Evolutionary conservation across 2,888 invertebrate species (phyloP).

Genomic region (Pandemis cinnamomeana): DNA sequence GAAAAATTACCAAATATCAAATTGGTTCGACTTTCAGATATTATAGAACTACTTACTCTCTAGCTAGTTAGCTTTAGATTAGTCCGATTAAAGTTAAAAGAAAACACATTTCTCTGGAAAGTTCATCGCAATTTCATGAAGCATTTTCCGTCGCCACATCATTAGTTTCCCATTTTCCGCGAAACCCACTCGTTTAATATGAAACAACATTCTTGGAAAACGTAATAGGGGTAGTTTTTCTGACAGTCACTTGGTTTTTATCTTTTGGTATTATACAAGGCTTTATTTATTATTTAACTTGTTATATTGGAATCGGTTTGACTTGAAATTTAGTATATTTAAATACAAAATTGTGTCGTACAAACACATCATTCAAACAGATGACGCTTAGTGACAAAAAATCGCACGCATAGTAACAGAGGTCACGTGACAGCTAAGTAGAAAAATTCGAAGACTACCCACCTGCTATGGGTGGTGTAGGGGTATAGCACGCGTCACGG

Average conservation of each 20-base stretch:
- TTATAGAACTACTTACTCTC: too few species aligned
- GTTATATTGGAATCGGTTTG: too few species aligned
- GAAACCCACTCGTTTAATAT: constrained; percentile 22
- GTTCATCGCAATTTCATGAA: constrained; percentile 17
- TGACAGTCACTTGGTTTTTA: neutral
- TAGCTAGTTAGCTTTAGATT: neutral
- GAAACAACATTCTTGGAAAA: constrained; percentile 27
- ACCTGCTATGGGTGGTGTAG: too few species aligned
- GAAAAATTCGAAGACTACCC: too few species aligned
- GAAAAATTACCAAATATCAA: neutral
- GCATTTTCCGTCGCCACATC: neutral
- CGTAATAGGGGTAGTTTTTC: constrained; percentile 19
- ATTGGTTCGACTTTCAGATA: neutral
- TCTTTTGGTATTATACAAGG: neutral
- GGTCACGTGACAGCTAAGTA: too few species aligned
- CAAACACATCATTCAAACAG: too few species aligned
- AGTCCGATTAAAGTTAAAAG: constrained; percentile 10
- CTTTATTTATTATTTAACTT: too few species aligned
- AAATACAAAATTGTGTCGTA: too few species aligned
- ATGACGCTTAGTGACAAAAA: too few species aligned
- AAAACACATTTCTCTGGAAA: neutral
- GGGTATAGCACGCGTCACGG: too few species aligned
- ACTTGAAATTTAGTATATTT: too few species aligned
- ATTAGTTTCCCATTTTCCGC: constrained; percentile 11
- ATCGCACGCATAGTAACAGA: too few species aligned